Conservation (phyloP, 37 sponge, comb jelly and placozoan species). For the Chondrilla cf. caribensis region DNA sequence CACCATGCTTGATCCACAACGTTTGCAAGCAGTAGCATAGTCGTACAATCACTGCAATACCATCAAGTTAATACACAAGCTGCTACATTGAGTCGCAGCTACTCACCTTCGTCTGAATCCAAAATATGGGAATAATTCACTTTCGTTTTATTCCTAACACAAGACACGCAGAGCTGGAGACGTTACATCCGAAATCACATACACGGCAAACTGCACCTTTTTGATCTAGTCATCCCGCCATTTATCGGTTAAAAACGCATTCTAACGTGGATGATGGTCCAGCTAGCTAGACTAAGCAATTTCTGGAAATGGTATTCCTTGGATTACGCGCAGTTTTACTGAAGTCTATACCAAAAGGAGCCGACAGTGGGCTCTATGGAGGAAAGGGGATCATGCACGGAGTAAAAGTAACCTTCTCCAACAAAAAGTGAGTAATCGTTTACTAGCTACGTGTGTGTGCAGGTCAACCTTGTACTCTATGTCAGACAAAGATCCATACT, state of each 20-base stretch:
- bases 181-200: not conserved
- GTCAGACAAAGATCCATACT: no score
- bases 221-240: not conserved
- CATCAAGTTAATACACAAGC: no score
- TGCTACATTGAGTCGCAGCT: no score
- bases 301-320: conserved; percentile 60
- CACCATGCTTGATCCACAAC: no score
- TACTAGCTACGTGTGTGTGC: no score
- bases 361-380: conserved; percentile 60
- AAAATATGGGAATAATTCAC: not conserved
- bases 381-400: conserved; percentile 69
- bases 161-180: not conserved
- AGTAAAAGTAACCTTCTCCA: conserved; percentile 66
- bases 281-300: no score
- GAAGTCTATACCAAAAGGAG: conserved; percentile 46
- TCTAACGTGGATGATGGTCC: no score
- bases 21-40: no score
- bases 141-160: not conserved
- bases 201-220: not conserved
- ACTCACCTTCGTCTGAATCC: conserved; percentile 1
- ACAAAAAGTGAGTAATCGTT: conserved; percentile 73
- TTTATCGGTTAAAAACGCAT: no score
- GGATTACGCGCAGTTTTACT: conserved; percentile 31
- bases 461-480: no score
- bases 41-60: no score